Percentiles rank a stretch among this genome's conserved stretches.
Conservation (phyloP, 2,113 vertebrate genomes). For the Castor canadensis region DNA sequence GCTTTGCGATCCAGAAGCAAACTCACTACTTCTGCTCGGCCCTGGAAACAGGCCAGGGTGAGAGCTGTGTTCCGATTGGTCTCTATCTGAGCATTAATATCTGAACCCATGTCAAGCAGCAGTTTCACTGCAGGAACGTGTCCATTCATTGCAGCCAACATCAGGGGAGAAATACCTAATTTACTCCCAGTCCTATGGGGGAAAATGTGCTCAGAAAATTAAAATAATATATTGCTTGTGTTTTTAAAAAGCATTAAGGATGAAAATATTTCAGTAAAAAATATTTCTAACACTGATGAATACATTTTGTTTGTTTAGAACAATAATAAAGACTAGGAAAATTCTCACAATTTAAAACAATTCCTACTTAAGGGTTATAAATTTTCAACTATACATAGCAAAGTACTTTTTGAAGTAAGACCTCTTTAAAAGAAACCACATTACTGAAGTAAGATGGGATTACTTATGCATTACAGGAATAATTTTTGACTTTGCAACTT, state of each 20-base stretch:
- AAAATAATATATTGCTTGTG: constrained; percentile 44
- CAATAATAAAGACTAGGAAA: constrained; percentile 44
- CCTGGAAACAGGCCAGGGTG: constrained; percentile 98
- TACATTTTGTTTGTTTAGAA: constrained; percentile 40
- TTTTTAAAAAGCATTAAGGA: constrained; percentile 49
- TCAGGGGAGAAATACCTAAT: constrained; percentile 97
- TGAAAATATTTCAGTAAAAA: constrained; percentile 51
- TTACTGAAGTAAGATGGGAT: constrained; percentile 50
- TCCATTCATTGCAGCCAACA: constrained; percentile 99
- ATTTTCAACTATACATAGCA: constrained; percentile 42
- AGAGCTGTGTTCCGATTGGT: constrained; percentile 99
- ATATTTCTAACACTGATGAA: constrained; percentile 28
- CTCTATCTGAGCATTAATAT: constrained; percentile 99
- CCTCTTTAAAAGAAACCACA: constrained; percentile 27
- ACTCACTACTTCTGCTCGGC: constrained; percentile 97
- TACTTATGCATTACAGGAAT: neutral
- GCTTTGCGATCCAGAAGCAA: constrained; percentile 97
- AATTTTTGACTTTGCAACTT: constrained; percentile 34
- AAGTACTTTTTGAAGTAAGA: constrained; percentile 43
- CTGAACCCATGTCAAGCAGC: constrained; percentile 98
- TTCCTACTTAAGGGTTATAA: constrained; percentile 30
- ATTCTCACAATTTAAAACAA: constrained; percentile 51
- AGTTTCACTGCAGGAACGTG: constrained; percentile 98
- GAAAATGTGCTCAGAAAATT: constrained; percentile 68
- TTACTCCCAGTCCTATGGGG: constrained; percentile 96